Evolutionary conservation across 2,888 invertebrate genomes (phyloP), one percentile per base, ranked within the genome.

Genomic region (Lepidonotus clava): DNA sequence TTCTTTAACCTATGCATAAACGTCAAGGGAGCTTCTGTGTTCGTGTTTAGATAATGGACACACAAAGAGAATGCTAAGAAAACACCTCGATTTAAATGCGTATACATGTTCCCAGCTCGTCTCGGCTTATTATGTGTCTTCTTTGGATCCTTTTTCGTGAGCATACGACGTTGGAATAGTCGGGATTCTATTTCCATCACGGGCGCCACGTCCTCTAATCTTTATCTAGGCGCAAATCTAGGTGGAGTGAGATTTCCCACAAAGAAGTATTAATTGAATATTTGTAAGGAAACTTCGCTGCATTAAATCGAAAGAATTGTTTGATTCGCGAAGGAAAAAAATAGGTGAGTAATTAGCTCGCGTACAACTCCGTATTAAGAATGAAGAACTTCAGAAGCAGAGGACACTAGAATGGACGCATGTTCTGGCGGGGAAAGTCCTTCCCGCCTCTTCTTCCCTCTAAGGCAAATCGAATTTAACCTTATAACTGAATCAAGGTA

Each of bases 401-500:
- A 5, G 56, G 56, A n/a, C 36, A 38, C 18, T 71, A 38, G 14
- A 71, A 18, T 71, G n/a, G 71, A 71, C 71, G 71, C 71, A 71
- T n/a, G 71, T 24, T 34, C 61, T 11, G 53, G n/a, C 61, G 24
- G 28, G 28, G 11, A 61, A 61, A 61, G 28, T n/a, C 71, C 71
- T 38, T 18, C 36, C 71, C 14, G 38, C 71, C 38, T 71, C 71
- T 38, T 71, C 71, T 71, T 71, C 38, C 36, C 71, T 18, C 38
- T 34, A 11, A 34, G 38, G 34, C 71, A 71, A 71, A 71, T 71
- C 38, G 71, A 71, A 71, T 71, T 71, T 71, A 71, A 71, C 71
- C 34, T 71, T 71, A 71, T 71, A 71, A 71, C 71, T 71, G n/a
- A 71, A 71, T 34, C 34, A 71, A 71, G 38, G n/a, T 14, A 71